Evolutionary conservation across 2,888 invertebrate genomes (phyloP).

Genomic region (Tuberolachnus salignus): DNA sequence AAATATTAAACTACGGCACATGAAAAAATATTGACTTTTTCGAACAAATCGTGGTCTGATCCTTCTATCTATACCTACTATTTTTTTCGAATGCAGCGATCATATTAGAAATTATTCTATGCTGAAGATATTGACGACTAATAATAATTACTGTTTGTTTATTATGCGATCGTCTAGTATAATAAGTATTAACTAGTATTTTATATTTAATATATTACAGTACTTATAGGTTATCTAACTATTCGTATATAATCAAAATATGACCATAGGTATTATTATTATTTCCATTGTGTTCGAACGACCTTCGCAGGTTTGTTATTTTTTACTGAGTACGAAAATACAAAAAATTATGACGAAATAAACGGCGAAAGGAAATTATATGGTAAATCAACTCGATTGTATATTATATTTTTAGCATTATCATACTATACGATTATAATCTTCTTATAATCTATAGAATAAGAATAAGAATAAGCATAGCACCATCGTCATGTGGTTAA

Average conservation of each 20-base stretch:
- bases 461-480: too few relatives aligned
- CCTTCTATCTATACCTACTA: too few relatives aligned
- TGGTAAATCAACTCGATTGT: not conserved
- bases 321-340: not conserved
- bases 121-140: too few relatives aligned
- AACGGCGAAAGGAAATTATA: not conserved
- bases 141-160: not conserved
- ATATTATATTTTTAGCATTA: not conserved
- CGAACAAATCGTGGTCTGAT: too few relatives aligned
- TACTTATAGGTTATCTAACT: not conserved
- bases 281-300: slow-evolving; percentile 2
- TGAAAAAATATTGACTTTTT: too few relatives aligned
- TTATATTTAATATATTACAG: slow-evolving; percentile 62
- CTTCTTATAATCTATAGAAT: not conserved
- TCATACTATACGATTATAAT: not conserved
- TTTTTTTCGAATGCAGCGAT: too few relatives aligned
- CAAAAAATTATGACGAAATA: not conserved
- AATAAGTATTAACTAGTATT: slow-evolving; percentile 65
- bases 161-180: not conserved
- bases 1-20: too few relatives aligned
- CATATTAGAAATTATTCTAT: too few relatives aligned
- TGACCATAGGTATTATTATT: slow-evolving; percentile 60
- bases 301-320: slow-evolving; percentile 10
- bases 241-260: not conserved
- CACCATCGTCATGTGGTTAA: too few relatives aligned